Percentiles rank a stretch among this genome's conserved stretches.
Evolutionary conservation across 2,888 invertebrate genomes (phyloP).

Genomic region (Scaptomyza tumidula): DNA sequence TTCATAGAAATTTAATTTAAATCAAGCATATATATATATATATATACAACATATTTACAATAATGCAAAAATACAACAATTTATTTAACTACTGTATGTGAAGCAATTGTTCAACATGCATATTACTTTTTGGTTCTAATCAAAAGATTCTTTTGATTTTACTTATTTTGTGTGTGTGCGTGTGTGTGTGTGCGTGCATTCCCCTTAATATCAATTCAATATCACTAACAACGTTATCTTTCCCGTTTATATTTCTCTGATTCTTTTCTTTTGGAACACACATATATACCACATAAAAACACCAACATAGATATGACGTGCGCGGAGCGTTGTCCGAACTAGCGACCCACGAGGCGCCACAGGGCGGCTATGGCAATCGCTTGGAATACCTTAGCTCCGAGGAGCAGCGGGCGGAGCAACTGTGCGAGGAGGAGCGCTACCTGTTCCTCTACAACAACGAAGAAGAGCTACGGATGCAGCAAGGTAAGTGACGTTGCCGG

Average conservation of each 20-base stretch:
- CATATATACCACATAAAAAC: constrained; percentile 13
- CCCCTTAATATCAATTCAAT: constrained; percentile 13
- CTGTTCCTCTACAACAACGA: constrained; percentile 93
- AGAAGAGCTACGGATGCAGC: constrained; percentile 94
- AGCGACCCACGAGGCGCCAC: constrained; percentile 90
- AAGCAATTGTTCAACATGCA: constrained; percentile 34
- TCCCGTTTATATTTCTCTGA: constrained; percentile 68
- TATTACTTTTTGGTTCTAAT: constrained; percentile 32
- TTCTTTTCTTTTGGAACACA: constrained; percentile 68
- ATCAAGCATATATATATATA: constrained; percentile 9
- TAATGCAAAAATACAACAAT: constrained; percentile 21
- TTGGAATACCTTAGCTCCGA: constrained; percentile 88
- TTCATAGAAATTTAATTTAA: constrained; percentile 42
- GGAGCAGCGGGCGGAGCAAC: constrained; percentile 92
- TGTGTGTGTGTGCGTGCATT: constrained; percentile 20
- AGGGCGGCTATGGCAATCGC: constrained; percentile 88
- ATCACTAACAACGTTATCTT: constrained; percentile 48
- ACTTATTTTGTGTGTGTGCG: constrained; percentile 21
- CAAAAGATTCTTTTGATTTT: constrained; percentile 16
- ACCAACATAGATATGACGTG: constrained; percentile 92
- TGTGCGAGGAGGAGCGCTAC: constrained; percentile 98
- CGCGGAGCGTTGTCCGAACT: constrained; percentile 96
- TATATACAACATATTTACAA: constrained; percentile 10
- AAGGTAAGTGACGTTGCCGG: constrained; percentile 87
- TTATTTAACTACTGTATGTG: constrained; percentile 42